A percentile compares a stretch with the other conserved stretches of the same genome.
Conservation (phyloP, 2,113 vertebrate genomes). For the Myocastor coypus region DNA sequence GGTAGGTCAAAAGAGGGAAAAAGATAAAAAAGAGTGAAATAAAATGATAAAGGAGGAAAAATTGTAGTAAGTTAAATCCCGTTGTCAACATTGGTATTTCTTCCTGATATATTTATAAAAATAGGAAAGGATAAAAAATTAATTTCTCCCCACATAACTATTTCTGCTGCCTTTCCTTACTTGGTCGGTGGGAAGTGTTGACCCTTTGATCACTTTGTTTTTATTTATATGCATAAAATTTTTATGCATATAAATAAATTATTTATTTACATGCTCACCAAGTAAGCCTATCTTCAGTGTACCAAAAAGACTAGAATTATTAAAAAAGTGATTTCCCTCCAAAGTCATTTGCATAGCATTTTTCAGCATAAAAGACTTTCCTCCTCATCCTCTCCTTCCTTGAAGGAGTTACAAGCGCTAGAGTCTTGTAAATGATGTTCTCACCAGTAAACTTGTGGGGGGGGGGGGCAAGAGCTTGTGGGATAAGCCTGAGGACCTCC, state of each 20-base stretch:
- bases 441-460: background rate
- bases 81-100: background rate
- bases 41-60: background rate
- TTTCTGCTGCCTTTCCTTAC: background rate
- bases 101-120: background rate
- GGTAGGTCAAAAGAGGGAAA: background rate
- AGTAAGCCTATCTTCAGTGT: background rate
- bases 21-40: background rate
- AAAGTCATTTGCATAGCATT: background rate
- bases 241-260: no score
- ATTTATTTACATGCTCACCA: background rate
- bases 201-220: background rate
- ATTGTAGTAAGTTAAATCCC: background rate
- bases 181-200: background rate
- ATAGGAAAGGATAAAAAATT: background rate
- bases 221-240: background rate
- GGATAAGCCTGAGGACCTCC: background rate
- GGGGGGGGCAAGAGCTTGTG: no score
- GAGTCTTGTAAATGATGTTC: background rate
- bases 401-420: background rate
- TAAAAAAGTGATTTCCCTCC: background rate
- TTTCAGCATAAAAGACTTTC: background rate
- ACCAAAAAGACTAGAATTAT: background rate
- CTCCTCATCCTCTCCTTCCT: background rate
- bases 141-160: background rate